Percentiles rank a stretch among this genome's conserved stretches.
These are phyloP conservation scores for Eueides isabella DNA, from an alignment of 1,140 invertebrate species.

Conservation along the genomic window DNA sequence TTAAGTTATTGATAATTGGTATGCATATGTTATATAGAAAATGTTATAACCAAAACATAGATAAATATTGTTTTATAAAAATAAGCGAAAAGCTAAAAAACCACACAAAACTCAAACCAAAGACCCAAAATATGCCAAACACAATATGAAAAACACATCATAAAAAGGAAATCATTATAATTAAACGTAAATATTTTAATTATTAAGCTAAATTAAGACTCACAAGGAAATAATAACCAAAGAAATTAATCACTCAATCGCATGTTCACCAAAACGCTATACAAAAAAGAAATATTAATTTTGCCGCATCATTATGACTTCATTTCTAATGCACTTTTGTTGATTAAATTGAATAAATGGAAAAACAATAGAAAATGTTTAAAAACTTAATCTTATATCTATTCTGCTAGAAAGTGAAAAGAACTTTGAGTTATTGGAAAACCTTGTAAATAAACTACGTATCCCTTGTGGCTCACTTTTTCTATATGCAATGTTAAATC, in stretches of 20 bases:
- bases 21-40: neutral
- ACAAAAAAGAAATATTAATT: constrained; percentile 16
- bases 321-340: neutral
- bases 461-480: constrained; percentile 21
- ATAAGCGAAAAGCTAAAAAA: neutral
- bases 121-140: neutral
- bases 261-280: constrained; percentile 21
- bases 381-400: neutral
- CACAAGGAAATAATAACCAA: constrained; percentile 5
- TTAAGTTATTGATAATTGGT: neutral
- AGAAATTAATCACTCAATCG: constrained; percentile 25
- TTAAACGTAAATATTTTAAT: neutral
- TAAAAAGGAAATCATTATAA: neutral
- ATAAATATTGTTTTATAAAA: neutral
- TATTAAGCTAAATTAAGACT: constrained; percentile 3
- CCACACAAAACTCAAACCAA: neutral
- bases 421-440: neutral
- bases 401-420: no score
- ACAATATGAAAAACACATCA: neutral
- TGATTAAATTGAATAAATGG: neutral
- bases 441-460: neutral
- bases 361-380: neutral
- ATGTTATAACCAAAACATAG: neutral
- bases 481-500: neutral
- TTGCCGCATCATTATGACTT: neutral